These are phyloP conservation scores for Diorhabda elongata DNA, from an alignment of 1,140 invertebrate genomes.

Conservation along the genomic window DNA sequence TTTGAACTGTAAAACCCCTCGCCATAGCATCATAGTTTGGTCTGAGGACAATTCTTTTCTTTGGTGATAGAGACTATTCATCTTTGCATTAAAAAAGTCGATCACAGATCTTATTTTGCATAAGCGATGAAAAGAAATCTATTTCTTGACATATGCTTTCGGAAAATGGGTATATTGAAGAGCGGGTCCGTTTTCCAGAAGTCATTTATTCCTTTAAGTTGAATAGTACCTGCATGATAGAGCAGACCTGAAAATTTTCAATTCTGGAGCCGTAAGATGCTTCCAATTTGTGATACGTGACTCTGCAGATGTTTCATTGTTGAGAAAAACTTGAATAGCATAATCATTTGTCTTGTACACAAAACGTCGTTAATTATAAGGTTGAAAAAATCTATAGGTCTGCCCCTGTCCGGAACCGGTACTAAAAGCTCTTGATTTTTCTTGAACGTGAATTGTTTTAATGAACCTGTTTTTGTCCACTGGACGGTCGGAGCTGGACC, in stretches of 20 bases:
- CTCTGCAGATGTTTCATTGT: slow-evolving; percentile 15
- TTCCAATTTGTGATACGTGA: slow-evolving; percentile 24
- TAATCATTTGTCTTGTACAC: slow-evolving; percentile 16
- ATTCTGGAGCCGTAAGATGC: slow-evolving; percentile 29
- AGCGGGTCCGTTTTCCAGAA: slow-evolving; percentile 21
- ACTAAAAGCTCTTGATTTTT: slow-evolving; percentile 20
- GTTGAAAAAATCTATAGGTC: slow-evolving; percentile 14
- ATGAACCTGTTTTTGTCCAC: slow-evolving; percentile 20
- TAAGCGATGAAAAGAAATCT: slow-evolving; percentile 20
- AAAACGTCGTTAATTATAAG: slow-evolving; percentile 17
- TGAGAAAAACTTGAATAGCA: slow-evolving; percentile 22
- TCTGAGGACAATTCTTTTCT: slow-evolving; percentile 23
- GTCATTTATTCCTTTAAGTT: slow-evolving; percentile 13
- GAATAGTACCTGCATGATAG: slow-evolving; percentile 20
- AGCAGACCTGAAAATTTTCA: slow-evolving; percentile 22
- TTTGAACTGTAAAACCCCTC: slow-evolving; percentile 22
- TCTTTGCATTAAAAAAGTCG: slow-evolving; percentile 20
- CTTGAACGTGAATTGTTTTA: slow-evolving; percentile 14
- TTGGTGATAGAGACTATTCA: slow-evolving; percentile 19
- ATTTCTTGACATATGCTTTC: slow-evolving; percentile 22
- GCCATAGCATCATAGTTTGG: slow-evolving; percentile 18
- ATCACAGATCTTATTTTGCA: slow-evolving; percentile 18
- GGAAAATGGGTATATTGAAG: slow-evolving; percentile 22
- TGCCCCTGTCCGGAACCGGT: slow-evolving; percentile 13
- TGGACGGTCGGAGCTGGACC: slow-evolving; percentile 9